phyloP scores from a whole-genome alignment of 2,888 invertebrate genomes.

The Ceraclea dissimilis region DNA sequence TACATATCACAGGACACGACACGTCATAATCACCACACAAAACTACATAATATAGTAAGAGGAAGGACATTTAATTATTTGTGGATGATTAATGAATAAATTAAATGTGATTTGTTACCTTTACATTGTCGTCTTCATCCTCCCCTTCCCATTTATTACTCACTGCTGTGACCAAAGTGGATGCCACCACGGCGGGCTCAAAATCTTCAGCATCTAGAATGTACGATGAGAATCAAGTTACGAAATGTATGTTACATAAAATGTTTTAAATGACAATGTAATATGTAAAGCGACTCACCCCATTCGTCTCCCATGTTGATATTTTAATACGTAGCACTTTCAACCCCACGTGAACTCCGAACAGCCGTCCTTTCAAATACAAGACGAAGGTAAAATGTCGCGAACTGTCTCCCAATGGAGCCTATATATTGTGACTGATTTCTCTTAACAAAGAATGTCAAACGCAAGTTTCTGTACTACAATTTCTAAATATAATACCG shows the following conservation, averaged over 20 bases:
- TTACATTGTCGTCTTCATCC: constrained; percentile 79
- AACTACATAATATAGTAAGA: not conserved
- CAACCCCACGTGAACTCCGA: constrained; percentile 19
- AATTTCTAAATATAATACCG: constrained; percentile 37
- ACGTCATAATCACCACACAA: not conserved
- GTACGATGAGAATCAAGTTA: constrained; percentile 5
- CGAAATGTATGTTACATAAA: not conserved
- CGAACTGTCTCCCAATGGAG: constrained; percentile 51
- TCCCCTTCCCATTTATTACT: constrained; percentile 74
- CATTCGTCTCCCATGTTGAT: constrained; percentile 24
- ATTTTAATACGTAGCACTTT: constrained; percentile 3
- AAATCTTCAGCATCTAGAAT: constrained; percentile 66
- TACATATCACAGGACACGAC: not conserved
- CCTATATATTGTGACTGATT: constrained; percentile 40
- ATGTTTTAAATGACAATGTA: constrained; percentile 7
- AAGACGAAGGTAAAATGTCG: constrained; percentile 31
- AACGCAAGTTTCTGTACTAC: constrained; percentile 46
- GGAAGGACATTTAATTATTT: not conserved
- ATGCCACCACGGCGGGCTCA: constrained; percentile 47
- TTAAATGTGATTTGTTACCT: constrained; percentile 45
- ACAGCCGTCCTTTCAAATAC: constrained; percentile 14
- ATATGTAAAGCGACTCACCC: constrained; percentile 19
- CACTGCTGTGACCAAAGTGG: constrained; percentile 28
- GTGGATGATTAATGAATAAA: not conserved
- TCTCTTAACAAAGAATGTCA: constrained; percentile 44